Conservation (phyloP, 2,797 vertebrate species). For the Taeniopygia guttata region DNA sequence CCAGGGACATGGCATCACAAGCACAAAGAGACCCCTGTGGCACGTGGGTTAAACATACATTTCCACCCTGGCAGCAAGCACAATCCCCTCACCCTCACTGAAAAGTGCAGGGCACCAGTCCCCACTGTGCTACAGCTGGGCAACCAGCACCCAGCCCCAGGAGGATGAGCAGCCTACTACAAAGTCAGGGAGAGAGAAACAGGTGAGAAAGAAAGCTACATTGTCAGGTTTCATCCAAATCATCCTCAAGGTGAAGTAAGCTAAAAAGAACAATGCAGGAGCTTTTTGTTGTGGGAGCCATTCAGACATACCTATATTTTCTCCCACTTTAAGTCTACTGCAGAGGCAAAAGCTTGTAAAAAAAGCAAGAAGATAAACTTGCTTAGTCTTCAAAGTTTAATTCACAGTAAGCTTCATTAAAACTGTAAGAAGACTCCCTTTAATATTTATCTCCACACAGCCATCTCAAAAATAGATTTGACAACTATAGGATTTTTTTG, state of each 20-base stretch:
- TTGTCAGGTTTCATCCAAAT: not conserved
- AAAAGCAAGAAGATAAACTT: not conserved
- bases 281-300: not conserved
- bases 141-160: not conserved
- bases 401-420: not conserved
- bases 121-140: not conserved
- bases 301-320: not conserved
- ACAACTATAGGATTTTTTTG: not conserved
- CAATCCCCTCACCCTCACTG: not conserved
- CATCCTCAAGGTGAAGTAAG: not conserved
- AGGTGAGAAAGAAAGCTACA: not conserved
- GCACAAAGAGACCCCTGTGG: not conserved
- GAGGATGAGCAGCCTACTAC: not conserved
- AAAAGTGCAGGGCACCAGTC: fast-evolving
- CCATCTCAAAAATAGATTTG: not conserved
- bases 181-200: not conserved
- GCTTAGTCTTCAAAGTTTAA: not conserved
- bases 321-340: not conserved
- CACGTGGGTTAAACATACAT: fast-evolving
- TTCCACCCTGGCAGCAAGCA: not conserved
- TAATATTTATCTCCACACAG: not conserved
- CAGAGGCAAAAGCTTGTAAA: not conserved
- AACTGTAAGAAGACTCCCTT: not conserved
- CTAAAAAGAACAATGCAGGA: not conserved
- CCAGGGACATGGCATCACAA: fast-evolving